Evolutionary conservation across 2,797 vertebrate species (phyloP), one percentile per base, ranked within the genome.

Genomic region (Gymnoscopelus braueri): DNA sequence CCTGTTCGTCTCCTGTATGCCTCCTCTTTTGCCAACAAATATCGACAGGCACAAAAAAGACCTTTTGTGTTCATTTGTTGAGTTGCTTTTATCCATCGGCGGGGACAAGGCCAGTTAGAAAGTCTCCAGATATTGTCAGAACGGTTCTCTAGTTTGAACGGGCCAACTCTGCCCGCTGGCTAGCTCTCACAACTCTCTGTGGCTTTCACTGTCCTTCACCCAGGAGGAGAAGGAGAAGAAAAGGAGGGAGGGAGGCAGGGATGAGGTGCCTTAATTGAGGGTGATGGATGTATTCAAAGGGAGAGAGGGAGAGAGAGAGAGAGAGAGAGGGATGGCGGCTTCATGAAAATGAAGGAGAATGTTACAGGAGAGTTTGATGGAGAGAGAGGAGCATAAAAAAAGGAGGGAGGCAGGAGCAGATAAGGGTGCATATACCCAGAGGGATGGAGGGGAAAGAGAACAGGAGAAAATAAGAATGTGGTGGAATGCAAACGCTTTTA

Each of bases 121-220:
- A 58, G 9, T 67, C 64, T 75, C 63, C 60, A 13, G 47, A 61
- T 60, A 74, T 51, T 48, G 35, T 71, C 55, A 47, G 13, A 70
- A 39, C 39, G 59, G 0, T 65, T 67, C 69, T 63, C 44, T 6
- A n/a, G n/a, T 61, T 59, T 70, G 58, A 7, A 47, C 68, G 59
- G 73, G 69, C 23, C 35, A 49, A 68, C 49, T 76, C 63, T 80
- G 74, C 75, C 80, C 0, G 19, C 71, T 59, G 83, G 84, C 81
- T 51, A n/a, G 44, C 48, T 63, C 57, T 63, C 57, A 44, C 29
- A 23, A 65, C 52, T 48, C 52, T 44, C 54, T 71, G 65, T 72
- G 69, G 74, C 86, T 82, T 84, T 75, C 5, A 1, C 69, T 23
- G 81, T 78, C 79, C 83, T 87, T 83, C 64, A 69, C 63, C 2